Evolutionary conservation across 1,140 invertebrate species (phyloP).

Genomic region (Dolichoris vasculosae): DNA sequence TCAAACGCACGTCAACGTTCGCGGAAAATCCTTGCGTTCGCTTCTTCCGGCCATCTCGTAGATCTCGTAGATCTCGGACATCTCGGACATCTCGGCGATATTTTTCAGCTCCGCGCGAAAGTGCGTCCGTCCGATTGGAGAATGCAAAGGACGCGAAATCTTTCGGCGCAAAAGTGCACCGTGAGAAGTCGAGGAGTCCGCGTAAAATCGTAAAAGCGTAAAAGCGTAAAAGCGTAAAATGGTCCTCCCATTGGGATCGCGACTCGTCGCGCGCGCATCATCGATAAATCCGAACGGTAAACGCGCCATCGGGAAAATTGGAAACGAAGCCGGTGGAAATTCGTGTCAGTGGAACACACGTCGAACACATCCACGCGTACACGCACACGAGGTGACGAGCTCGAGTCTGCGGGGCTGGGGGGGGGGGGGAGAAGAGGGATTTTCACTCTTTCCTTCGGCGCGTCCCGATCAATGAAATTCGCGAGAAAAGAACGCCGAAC

Average conservation of each 20-base stretch:
- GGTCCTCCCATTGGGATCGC: not conserved
- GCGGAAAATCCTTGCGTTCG: too few relatives aligned
- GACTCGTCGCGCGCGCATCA: not conserved
- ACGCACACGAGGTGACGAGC: not conserved
- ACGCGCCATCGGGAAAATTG: not conserved
- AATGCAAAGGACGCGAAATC: too few relatives aligned
- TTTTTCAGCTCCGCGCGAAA: too few relatives aligned
- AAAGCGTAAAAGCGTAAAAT: too few relatives aligned
- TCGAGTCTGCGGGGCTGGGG: not conserved
- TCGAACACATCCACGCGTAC: not conserved
- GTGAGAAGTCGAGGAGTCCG: too few relatives aligned
- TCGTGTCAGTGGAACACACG: conserved; percentile 43
- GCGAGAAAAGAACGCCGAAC: conserved; percentile 2
- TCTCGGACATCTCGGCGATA: too few relatives aligned
- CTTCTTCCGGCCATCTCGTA: too few relatives aligned
- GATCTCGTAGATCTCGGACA: too few relatives aligned
- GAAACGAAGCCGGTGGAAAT: not conserved
- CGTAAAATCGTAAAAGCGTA: too few relatives aligned
- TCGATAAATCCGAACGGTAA: not conserved
- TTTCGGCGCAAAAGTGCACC: too few relatives aligned
- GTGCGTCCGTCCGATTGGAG: too few relatives aligned
- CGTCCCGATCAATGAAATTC: conserved; percentile 14
- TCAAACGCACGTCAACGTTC: too few relatives aligned
- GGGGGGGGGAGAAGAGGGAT: not conserved
- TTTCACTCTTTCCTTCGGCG: conserved; percentile 20